A percentile compares a stretch with the other conserved stretches of the same genome.
These are phyloP conservation scores for Phalacrocorax carbo DNA, from an alignment of 2,113 vertebrate genomes.

Conservation along the genomic window DNA sequence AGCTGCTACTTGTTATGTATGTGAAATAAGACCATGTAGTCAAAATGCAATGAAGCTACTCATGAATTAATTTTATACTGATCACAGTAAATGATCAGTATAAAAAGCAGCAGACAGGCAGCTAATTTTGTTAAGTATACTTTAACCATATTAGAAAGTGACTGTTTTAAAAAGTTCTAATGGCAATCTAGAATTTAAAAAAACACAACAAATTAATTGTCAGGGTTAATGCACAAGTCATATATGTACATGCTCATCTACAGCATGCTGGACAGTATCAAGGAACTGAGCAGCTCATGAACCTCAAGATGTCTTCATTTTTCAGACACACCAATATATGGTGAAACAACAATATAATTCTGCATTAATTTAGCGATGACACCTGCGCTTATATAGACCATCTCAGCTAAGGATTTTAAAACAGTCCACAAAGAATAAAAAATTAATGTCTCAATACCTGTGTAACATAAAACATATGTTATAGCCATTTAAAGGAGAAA, in stretches of 20 bases:
- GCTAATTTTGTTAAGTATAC: background rate
- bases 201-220: background rate
- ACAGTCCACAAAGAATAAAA: background rate
- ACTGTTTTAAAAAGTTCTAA: background rate
- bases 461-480: background rate
- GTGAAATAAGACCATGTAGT: background rate
- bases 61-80: background rate
- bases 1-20: conserved; percentile 4
- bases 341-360: background rate
- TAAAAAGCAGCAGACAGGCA: background rate
- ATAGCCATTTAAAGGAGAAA: background rate
- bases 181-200: background rate
- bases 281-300: background rate
- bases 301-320: background rate
- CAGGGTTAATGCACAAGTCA: background rate
- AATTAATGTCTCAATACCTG: background rate
- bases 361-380: background rate
- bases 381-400: background rate
- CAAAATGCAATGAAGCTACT: background rate
- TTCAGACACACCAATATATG: background rate
- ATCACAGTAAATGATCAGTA: background rate
- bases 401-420: background rate
- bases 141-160: background rate
- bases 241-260: background rate
- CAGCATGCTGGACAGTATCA: background rate